Percentiles rank a stretch among this genome's conserved stretches.
Evolutionary conservation across 1,140 invertebrate species (phyloP).

Genomic region (Penaeus chinensis): DNA sequence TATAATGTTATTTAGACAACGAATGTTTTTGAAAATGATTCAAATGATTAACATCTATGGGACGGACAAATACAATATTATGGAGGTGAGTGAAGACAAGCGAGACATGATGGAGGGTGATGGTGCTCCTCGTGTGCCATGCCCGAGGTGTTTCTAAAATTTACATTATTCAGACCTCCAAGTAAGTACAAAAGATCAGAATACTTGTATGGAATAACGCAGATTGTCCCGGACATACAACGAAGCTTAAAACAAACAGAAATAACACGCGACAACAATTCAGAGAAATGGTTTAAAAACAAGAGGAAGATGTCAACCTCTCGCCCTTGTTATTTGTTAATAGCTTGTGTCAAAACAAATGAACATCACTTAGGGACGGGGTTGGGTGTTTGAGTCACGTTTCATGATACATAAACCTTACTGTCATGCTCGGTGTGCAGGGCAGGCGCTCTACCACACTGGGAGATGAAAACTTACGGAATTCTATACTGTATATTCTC

Average conservation of each 20-base stretch:
- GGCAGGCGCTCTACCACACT: no score
- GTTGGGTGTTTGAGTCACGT: slow-evolving; percentile 52
- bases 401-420: slow-evolving; percentile 53
- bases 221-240: not conserved
- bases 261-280: not conserved
- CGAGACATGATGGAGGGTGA: slow-evolving; percentile 3
- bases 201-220: not conserved
- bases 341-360: slow-evolving; percentile 60
- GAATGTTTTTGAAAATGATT: no score
- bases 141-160: slow-evolving; percentile 16
- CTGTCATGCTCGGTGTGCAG: slow-evolving; percentile 32
- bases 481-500: no score
- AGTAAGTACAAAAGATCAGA: not conserved
- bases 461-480: no score
- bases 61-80: no score
- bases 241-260: not conserved
- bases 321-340: slow-evolving; percentile 57
- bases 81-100: not conserved
- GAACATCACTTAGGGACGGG: slow-evolving; percentile 44
- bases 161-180: slow-evolving; percentile 17
- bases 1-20: no score
- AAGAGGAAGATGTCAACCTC: slow-evolving; percentile 55
- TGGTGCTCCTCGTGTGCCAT: slow-evolving; percentile 1
- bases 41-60: no score
- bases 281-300: slow-evolving; percentile 22